A percentile compares a stretch with the other conserved stretches of the same genome.
phyloP scores from a whole-genome alignment of 2,888 invertebrate genomes.

The Fragum fragum region DNA sequence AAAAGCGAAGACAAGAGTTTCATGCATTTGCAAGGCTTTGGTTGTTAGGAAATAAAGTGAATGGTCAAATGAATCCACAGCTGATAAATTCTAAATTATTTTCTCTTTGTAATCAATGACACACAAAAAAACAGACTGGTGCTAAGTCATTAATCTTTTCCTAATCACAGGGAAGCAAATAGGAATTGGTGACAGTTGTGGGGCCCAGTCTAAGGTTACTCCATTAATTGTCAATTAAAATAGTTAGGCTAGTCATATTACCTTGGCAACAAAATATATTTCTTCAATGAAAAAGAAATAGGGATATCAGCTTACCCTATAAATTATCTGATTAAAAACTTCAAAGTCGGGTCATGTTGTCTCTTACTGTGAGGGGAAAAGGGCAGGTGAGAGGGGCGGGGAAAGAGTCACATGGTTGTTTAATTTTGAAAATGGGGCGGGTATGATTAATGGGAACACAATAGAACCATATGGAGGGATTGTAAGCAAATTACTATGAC shows the following conservation, averaged over 20 bases:
- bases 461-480: constrained; percentile 12
- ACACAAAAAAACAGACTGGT: constrained; percentile 11
- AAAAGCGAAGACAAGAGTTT: no score
- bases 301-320: constrained; percentile 24
- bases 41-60: no score
- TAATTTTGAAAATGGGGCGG: constrained; percentile 5
- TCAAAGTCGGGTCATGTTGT: constrained; percentile 23
- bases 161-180: constrained; percentile 10
- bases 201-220: constrained; percentile 26
- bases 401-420: neutral
- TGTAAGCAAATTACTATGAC: neutral
- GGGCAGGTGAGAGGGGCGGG: constrained; percentile 29
- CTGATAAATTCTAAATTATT: neutral
- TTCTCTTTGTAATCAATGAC: neutral
- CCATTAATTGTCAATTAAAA: constrained; percentile 34
- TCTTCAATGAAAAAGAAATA: constrained; percentile 17
- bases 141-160: constrained; percentile 24
- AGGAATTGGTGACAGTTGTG: constrained; percentile 30
- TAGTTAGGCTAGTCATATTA: constrained; percentile 21
- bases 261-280: constrained; percentile 25
- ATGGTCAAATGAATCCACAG: no score
- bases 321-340: constrained; percentile 26
- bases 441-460: constrained; percentile 17
- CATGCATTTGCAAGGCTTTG: no score
- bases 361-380: constrained; percentile 7